phyloP scores from a whole-genome alignment of 2,888 invertebrate species.

The Eupithecia exiguata region DNA sequence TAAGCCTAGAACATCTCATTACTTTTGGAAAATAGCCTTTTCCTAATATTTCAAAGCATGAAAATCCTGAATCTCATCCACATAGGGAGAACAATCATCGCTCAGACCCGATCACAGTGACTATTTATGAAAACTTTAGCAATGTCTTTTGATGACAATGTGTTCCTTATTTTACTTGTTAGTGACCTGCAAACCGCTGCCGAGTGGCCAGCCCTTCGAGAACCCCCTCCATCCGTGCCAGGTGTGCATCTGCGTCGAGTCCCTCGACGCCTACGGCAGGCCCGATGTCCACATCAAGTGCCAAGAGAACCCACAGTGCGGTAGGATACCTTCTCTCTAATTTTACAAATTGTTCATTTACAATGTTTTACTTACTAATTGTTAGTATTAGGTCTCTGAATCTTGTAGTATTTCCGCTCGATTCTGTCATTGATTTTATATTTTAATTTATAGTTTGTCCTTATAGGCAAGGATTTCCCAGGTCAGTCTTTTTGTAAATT shows the following conservation, averaged over 20 bases:
- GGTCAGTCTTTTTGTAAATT: background rate
- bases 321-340: slow-evolving; percentile 17
- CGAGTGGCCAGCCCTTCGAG: slow-evolving; percentile 34
- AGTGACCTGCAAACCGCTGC: slow-evolving; percentile 41
- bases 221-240: slow-evolving; percentile 37
- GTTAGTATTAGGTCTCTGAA: background rate
- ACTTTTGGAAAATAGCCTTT: background rate
- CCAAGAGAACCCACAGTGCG: slow-evolving; percentile 39
- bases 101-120: background rate
- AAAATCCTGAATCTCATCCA: background rate
- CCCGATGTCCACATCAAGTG: slow-evolving; percentile 36
- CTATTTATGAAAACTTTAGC: background rate
- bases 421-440: background rate
- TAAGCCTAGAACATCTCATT: background rate
- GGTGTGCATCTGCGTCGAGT: slow-evolving; percentile 38
- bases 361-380: background rate
- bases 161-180: background rate
- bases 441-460: background rate
- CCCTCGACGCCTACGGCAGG: slow-evolving; percentile 26
- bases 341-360: background rate
- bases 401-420: background rate
- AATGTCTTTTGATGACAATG: background rate
- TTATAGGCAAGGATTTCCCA: background rate
- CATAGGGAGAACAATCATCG: background rate
- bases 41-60: background rate